Conservation (phyloP, 2,888 invertebrate genomes). For the Prosopocoilus inquinatus region DNA sequence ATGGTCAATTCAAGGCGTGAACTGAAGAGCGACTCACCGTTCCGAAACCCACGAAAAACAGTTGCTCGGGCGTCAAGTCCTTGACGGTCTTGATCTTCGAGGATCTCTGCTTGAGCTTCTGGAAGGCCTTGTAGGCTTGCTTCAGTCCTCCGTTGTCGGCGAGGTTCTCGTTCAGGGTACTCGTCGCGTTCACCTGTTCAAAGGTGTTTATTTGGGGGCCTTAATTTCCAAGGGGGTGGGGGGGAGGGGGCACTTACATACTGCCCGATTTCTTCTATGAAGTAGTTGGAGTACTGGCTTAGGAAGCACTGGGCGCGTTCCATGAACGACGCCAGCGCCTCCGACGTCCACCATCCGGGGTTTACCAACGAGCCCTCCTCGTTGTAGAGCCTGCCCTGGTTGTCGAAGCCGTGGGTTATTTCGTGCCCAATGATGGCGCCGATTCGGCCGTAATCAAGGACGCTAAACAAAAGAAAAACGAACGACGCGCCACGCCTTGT, state of each 20-base stretch:
- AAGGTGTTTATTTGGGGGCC: too few species aligned
- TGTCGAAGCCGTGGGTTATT: conserved; percentile 55
- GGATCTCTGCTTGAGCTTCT: conserved; percentile 26
- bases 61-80: conserved; percentile 41
- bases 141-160: conserved; percentile 50
- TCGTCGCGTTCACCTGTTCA: conserved; percentile 51
- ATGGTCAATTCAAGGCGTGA: background rate
- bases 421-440: conserved; percentile 60
- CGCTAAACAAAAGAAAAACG: conserved; percentile 31
- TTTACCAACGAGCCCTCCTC: conserved; percentile 54
- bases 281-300: conserved; percentile 49
- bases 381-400: conserved; percentile 51
- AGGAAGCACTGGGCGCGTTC: conserved; percentile 47
- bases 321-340: conserved; percentile 41
- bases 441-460: conserved; percentile 57
- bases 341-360: conserved; percentile 44
- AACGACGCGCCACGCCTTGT: background rate
- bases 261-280: conserved; percentile 42
- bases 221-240: background rate
- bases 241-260: conserved; percentile 32
- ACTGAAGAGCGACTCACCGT: conserved; percentile 39
- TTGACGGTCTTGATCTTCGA: conserved; percentile 8
- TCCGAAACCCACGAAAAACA: conserved; percentile 48
- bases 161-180: conserved; percentile 52
- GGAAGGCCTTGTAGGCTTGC: conserved; percentile 42